Conservation (phyloP, 2,113 vertebrate species). For the Phainopepla nitens region DNA sequence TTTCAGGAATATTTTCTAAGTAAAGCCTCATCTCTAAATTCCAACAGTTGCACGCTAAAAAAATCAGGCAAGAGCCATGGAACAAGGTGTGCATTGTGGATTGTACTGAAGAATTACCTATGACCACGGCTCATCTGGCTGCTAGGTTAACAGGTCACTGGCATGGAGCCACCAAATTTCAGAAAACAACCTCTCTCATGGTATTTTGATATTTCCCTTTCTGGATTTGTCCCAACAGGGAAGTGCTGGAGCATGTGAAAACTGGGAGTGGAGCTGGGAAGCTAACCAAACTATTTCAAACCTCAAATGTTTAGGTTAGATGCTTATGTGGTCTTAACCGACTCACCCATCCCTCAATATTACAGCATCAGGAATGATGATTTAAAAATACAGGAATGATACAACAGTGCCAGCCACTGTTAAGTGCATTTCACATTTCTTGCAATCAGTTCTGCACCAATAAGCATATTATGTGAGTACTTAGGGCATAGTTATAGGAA, state of each 20-base stretch:
- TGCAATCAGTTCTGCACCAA: background rate
- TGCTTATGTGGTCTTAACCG: slow-evolving; percentile 11
- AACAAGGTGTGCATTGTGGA: slow-evolving; percentile 47
- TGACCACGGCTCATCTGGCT: background rate
- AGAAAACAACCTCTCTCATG: slow-evolving; percentile 26
- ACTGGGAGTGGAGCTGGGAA: slow-evolving; percentile 39
- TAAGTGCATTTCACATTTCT: background rate
- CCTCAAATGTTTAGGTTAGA: slow-evolving; percentile 52
- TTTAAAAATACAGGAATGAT: slow-evolving; percentile 10
- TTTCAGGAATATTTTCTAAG: slow-evolving; percentile 1
- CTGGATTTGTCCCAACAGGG: slow-evolving; percentile 27
- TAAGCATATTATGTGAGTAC: background rate
- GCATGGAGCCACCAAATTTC: slow-evolving; percentile 9
- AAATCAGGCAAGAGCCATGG: background rate
- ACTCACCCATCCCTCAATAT: slow-evolving; percentile 25
- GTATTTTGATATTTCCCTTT: slow-evolving; percentile 46
- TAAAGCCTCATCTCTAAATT: background rate
- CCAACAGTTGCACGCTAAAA: background rate
- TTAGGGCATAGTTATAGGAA: background rate
- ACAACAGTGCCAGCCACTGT: slow-evolving; percentile 36
- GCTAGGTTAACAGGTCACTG: slow-evolving; percentile 47
- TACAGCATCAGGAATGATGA: slow-evolving; percentile 9
- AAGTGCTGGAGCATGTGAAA: slow-evolving; percentile 11
- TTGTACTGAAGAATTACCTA: slow-evolving; percentile 4
- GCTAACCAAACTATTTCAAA: slow-evolving; percentile 22